A percentile compares a stretch with the other conserved stretches of the same genome.
These are phyloP conservation scores for Lottia gigantea DNA, from an alignment of 2,888 invertebrate genomes.

Conservation along the genomic window DNA sequence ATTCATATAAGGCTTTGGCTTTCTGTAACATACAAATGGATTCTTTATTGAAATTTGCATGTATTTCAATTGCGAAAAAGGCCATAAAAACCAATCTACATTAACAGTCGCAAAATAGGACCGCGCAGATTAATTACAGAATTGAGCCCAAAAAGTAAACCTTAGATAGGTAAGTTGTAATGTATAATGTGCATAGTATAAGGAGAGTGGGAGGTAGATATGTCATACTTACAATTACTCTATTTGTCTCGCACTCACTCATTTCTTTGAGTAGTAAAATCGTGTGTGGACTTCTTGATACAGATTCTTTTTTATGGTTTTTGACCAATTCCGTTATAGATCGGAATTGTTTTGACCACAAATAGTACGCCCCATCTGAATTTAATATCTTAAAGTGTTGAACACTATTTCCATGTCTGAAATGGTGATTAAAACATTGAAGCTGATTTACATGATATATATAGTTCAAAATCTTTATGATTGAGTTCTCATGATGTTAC, in stretches of 20 bases:
- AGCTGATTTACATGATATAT: too few species aligned
- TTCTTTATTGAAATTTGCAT: too few species aligned
- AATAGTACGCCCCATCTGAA: slow-evolving; percentile 90
- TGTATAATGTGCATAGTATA: too few species aligned
- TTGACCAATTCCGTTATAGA: slow-evolving; percentile 97
- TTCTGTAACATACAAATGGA: background rate
- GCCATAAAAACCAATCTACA: too few species aligned
- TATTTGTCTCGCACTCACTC: slow-evolving; percentile 43
- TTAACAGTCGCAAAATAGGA: too few species aligned
- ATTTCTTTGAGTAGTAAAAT: slow-evolving; percentile 88
- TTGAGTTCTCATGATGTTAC: too few species aligned
- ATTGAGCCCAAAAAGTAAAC: too few species aligned
- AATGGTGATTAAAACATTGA: slow-evolving; percentile 14
- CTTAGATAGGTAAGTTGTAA: too few species aligned
- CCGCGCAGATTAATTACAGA: background rate
- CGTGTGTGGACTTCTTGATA: slow-evolving; percentile 92
- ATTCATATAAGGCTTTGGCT: slow-evolving; percentile 87
- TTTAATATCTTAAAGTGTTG: slow-evolving; percentile 78
- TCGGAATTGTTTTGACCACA: slow-evolving; percentile 99
- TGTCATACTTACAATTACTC: too few species aligned
- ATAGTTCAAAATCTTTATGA: too few species aligned
- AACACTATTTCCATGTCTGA: slow-evolving; percentile 55
- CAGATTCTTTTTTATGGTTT: slow-evolving; percentile 87
- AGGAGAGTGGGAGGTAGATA: background rate
- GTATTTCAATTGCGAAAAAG: too few species aligned